Evolutionary conservation across 2,888 invertebrate genomes (phyloP).

Genomic region (Hypsopygia costalis): DNA sequence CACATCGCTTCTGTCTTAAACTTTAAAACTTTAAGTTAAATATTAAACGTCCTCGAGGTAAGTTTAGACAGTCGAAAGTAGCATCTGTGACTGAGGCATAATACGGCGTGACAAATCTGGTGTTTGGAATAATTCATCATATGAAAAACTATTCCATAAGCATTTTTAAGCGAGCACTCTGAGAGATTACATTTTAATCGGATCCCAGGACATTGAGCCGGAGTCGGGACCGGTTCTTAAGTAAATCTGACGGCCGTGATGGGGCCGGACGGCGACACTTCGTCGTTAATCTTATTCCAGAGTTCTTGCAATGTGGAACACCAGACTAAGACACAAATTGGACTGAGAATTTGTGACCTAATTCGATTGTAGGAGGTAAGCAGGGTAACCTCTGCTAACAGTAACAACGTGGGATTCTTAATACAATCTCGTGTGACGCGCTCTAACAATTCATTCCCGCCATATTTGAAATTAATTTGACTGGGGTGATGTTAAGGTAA

Average conservation of each 20-base stretch:
- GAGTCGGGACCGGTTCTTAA: neutral
- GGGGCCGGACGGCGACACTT: neutral
- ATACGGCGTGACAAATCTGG: neutral
- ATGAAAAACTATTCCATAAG: conserved; percentile 4
- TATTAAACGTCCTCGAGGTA: neutral
- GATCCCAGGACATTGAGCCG: conserved; percentile 2
- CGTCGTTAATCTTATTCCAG: neutral
- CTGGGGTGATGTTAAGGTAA: too few relatives aligned
- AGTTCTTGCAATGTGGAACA: neutral
- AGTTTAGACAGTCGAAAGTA: neutral
- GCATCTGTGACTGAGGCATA: neutral
- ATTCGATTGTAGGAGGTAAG: conserved; percentile 2
- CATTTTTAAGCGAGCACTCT: conserved; percentile 3
- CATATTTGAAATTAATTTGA: neutral
- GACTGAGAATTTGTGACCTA: conserved; percentile 5
- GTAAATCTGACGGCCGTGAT: conserved; percentile 2
- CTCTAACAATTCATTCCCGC: neutral
- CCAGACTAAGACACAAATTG: conserved; percentile 1
- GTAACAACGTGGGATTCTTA: neutral
- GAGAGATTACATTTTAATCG: conserved; percentile 6
- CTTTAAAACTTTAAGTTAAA: neutral
- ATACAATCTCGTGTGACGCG: neutral
- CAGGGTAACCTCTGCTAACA: neutral
- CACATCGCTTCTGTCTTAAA: too few relatives aligned
- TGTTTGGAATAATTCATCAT: neutral